Evolutionary conservation across 2,888 invertebrate genomes (phyloP).

Genomic region (Phyllotreta cruciferae): DNA sequence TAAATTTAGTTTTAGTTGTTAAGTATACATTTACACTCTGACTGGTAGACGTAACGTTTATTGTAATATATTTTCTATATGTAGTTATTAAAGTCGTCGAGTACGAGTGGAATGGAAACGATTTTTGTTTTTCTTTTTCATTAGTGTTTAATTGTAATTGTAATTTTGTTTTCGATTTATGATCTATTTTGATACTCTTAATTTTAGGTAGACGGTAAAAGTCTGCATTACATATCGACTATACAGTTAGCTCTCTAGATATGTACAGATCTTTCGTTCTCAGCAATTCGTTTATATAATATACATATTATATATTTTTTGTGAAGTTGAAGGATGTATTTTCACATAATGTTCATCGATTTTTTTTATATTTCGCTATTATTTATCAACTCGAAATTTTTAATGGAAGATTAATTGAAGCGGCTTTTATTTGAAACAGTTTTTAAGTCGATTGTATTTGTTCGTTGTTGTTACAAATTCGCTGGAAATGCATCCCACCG

Average conservation of each 20-base stretch:
- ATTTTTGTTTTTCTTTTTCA: slow-evolving; percentile 30
- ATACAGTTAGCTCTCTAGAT: slow-evolving; percentile 53
- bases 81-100: slow-evolving; percentile 6
- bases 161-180: slow-evolving; percentile 45
- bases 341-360: slow-evolving; percentile 35
- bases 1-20: slow-evolving; percentile 35
- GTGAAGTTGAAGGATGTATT: slow-evolving; percentile 47
- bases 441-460: slow-evolving; percentile 24
- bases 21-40: slow-evolving; percentile 36
- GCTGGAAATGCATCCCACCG: slow-evolving; percentile 51
- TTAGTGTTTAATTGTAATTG: slow-evolving; percentile 45
- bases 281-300: slow-evolving; percentile 39
- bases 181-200: slow-evolving; percentile 56
- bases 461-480: slow-evolving; percentile 31
- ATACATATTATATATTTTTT: slow-evolving; percentile 31
- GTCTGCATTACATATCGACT: slow-evolving; percentile 57
- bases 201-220: slow-evolving; percentile 49
- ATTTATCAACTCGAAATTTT: slow-evolving; percentile 4
- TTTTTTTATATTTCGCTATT: slow-evolving; percentile 23
- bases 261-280: slow-evolving; percentile 47
- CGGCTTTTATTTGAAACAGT: no score
- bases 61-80: slow-evolving; percentile 30
- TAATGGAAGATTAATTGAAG: neutral
- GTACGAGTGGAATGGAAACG: slow-evolving; percentile 56
- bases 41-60: slow-evolving; percentile 40